phyloP scores from a whole-genome alignment of 2,113 vertebrate species.

The Callocephalon fimbriatum region DNA sequence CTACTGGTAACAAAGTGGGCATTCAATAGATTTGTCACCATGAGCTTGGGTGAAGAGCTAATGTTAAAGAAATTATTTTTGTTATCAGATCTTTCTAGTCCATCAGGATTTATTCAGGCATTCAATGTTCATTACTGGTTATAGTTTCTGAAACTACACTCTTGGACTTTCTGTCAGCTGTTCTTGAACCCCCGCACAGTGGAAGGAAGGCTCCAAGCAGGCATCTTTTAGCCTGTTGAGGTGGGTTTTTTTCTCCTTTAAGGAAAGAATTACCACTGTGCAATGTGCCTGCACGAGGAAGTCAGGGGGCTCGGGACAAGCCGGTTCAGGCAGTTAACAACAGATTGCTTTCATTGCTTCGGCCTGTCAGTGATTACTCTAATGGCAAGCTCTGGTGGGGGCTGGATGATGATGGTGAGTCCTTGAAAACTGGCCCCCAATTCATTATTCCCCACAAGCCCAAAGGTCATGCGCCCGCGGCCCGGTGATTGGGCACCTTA shows the following conservation, averaged over 20 bases:
- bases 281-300: not conserved
- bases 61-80: not conserved
- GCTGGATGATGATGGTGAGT: slow-evolving; percentile 26
- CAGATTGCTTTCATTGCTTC: slow-evolving; percentile 29
- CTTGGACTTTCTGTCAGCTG: not conserved
- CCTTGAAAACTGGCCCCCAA: slow-evolving; percentile 40
- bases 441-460: slow-evolving; percentile 57
- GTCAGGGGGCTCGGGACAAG: not conserved
- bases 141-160: not conserved
- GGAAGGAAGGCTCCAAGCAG: not conserved
- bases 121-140: not conserved
- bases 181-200: not conserved
- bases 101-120: slow-evolving; percentile 16
- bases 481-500: slow-evolving; percentile 62
- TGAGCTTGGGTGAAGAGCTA: not conserved
- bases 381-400: slow-evolving; percentile 1
- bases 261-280: not conserved
- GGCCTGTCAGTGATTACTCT: slow-evolving; percentile 13
- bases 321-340: not conserved
- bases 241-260: not conserved
- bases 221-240: not conserved
- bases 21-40: not conserved
- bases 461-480: slow-evolving; percentile 45
- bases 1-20: not conserved
- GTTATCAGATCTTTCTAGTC: not conserved